Conservation (phyloP, 1,140 invertebrate species). For the Habropoda laboriosa region DNA sequence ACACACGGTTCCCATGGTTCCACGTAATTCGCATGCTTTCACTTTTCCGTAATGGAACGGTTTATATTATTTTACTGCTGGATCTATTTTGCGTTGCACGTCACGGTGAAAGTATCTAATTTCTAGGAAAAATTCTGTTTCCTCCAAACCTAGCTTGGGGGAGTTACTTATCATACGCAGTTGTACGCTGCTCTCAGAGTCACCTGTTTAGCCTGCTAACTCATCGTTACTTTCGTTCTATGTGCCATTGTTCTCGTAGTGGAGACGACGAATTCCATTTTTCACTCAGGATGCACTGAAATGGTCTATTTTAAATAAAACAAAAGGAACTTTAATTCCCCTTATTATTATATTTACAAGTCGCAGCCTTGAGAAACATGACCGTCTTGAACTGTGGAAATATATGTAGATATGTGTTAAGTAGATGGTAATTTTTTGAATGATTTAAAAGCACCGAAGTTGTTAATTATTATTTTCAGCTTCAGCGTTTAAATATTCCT, state of each 20-base stretch:
- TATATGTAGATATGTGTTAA: too few species aligned
- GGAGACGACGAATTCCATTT: neutral
- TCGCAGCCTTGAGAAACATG: too few species aligned
- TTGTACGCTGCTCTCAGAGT: neutral
- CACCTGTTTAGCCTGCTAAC: neutral
- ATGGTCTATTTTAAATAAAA: too few species aligned
- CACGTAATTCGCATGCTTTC: slow-evolving; percentile 33
- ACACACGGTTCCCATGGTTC: neutral
- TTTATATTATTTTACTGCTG: slow-evolving; percentile 22
- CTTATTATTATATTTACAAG: too few species aligned
- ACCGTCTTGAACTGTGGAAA: too few species aligned
- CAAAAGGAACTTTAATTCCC: too few species aligned
- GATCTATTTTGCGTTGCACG: neutral
- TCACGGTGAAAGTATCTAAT: slow-evolving; percentile 40
- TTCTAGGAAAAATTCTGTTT: neutral
- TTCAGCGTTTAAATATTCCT: too few species aligned
- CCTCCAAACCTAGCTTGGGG: neutral
- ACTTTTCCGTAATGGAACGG: slow-evolving; percentile 24
- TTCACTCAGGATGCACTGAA: too few species aligned
- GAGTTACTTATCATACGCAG: neutral
- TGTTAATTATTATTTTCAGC: too few species aligned
- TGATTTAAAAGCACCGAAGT: too few species aligned
- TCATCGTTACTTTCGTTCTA: neutral
- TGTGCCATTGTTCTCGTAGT: neutral
- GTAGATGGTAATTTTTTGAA: too few species aligned